Evolutionary conservation across 2,888 invertebrate genomes (phyloP).

Genomic region (Invenusta paracnida): DNA sequence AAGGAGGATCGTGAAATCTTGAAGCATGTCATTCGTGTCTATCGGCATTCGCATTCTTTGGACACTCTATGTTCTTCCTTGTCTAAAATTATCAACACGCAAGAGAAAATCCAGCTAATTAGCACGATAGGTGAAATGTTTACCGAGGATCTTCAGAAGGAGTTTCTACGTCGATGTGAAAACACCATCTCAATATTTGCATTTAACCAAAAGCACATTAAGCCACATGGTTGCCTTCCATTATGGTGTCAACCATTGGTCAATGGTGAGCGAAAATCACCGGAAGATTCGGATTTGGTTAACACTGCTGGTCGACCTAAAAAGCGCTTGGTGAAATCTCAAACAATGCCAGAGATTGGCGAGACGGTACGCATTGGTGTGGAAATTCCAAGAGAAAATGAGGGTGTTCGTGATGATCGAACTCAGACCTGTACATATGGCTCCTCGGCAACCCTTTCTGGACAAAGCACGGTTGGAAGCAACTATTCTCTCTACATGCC

Average conservation of each 20-base stretch:
- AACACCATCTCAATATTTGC: neutral
- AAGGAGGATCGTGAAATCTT: constrained; percentile 31
- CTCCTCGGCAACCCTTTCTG: neutral
- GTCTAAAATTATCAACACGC: constrained; percentile 33
- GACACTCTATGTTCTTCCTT: constrained; percentile 24
- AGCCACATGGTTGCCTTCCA: neutral
- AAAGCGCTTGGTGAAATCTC: neutral
- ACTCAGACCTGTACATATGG: neutral
- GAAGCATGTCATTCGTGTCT: constrained; percentile 29
- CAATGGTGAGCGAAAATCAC: neutral
- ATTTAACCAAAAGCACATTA: neutral
- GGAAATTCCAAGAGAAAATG: too few relatives aligned
- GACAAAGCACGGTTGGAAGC: neutral
- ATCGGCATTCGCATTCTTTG: constrained; percentile 32
- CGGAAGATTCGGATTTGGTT: neutral
- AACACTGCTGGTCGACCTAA: neutral
- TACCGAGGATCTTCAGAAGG: neutral
- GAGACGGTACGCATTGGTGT: neutral
- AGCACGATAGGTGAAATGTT: neutral
- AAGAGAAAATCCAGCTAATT: neutral
- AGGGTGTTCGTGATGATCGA: too few relatives aligned
- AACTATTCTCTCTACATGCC: neutral
- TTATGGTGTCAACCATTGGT: neutral
- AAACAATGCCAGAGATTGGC: neutral
- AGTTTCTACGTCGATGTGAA: neutral